Percentiles rank a stretch among this genome's conserved stretches.
Evolutionary conservation across 2,113 vertebrate species (phyloP).

Genomic region (Nannobrachium achirus): DNA sequence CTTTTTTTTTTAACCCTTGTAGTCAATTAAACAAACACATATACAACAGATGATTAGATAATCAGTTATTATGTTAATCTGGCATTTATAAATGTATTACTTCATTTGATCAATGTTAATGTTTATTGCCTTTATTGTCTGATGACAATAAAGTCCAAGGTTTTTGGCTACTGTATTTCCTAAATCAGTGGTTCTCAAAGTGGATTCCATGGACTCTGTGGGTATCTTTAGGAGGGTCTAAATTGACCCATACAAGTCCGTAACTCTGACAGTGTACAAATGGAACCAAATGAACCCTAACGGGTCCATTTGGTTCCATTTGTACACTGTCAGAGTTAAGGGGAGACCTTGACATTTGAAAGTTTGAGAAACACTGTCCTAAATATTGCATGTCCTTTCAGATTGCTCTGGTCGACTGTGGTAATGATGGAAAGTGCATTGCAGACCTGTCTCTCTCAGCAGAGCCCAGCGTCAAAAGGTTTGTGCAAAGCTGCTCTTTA

Average conservation of each 20-base stretch:
- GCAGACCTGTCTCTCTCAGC: constrained; percentile 87
- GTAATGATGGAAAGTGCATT: constrained; percentile 86
- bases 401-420: constrained; percentile 95
- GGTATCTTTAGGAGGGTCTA: too few relatives aligned
- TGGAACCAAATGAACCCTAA: too few relatives aligned
- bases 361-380: too few relatives aligned
- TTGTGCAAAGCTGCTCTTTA: constrained; percentile 6
- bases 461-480: constrained; percentile 76
- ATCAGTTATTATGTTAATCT: background rate
- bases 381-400: constrained; percentile 52
- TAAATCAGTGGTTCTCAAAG: too few relatives aligned
- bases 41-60: constrained; percentile 4
- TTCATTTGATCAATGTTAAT: background rate
- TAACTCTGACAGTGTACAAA: too few relatives aligned
- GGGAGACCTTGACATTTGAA: too few relatives aligned
- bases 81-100: background rate
- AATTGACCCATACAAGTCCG: too few relatives aligned
- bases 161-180: background rate
- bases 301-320: too few relatives aligned
- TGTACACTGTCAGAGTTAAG: too few relatives aligned
- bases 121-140: background rate
- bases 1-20: constrained; percentile 12
- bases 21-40: constrained; percentile 38
- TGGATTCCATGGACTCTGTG: too few relatives aligned
- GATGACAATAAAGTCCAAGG: background rate